Evolutionary conservation across 2,113 vertebrate genomes (phyloP).

Genomic region (Grus americana): DNA sequence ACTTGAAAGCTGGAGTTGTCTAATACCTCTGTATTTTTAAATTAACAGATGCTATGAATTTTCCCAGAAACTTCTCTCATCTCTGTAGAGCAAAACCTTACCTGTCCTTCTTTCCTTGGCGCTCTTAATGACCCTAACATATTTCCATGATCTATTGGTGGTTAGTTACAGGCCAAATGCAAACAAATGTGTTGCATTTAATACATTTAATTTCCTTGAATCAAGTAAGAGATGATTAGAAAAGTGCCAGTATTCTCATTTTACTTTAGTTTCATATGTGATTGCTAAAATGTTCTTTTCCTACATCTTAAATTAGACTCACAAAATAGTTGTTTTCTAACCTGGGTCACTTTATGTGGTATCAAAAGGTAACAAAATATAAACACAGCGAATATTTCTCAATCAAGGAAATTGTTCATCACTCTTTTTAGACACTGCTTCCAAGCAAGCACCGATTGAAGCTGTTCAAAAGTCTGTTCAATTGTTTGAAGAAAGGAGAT

Average conservation of each 20-base stretch:
- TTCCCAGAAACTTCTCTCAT: not conserved
- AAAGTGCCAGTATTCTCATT: not conserved
- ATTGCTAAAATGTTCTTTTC: not conserved
- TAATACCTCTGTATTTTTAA: not conserved
- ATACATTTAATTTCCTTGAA: not conserved
- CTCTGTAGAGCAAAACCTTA: not conserved
- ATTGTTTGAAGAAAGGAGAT: slow-evolving; percentile 90
- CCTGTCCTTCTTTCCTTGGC: not conserved
- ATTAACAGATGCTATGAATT: not conserved
- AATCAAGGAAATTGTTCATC: not conserved
- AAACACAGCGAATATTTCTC: not conserved
- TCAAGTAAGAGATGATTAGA: not conserved
- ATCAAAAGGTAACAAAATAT: not conserved
- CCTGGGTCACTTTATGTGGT: not conserved
- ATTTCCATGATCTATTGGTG: not conserved
- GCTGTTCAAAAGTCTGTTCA: slow-evolving; percentile 88
- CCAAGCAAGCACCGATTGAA: slow-evolving; percentile 90
- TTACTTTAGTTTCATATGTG: not conserved
- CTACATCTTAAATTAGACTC: not conserved
- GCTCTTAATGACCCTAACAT: not conserved
- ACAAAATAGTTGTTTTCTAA: not conserved
- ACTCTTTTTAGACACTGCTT: slow-evolving; percentile 78
- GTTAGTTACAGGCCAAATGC: not conserved
- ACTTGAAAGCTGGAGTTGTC: not conserved
- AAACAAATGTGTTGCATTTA: not conserved